Evolutionary conservation across 1,140 invertebrate genomes (phyloP).

Genomic region (Eumeta japonica): DNA sequence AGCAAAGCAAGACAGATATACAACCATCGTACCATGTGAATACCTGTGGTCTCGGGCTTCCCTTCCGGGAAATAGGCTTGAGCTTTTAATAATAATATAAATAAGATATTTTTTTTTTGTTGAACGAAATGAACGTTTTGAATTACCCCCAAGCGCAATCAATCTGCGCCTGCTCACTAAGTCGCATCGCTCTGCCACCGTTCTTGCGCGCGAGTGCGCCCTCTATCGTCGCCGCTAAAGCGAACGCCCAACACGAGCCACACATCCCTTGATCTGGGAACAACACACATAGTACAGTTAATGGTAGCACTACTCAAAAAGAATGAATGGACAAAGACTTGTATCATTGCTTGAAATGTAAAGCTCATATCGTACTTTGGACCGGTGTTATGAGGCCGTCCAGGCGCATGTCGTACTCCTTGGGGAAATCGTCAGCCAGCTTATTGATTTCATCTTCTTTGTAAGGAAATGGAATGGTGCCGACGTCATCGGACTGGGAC

Average conservation of each 20-base stretch:
- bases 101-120: too few relatives aligned
- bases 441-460: constrained; percentile 24
- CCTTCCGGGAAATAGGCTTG: too few relatives aligned
- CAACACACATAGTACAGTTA: too few relatives aligned
- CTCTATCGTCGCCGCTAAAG: constrained; percentile 73
- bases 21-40: too few relatives aligned
- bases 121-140: too few relatives aligned
- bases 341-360: neutral
- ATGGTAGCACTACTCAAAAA: too few relatives aligned
- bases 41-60: too few relatives aligned
- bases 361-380: constrained; percentile 65
- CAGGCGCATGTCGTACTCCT: constrained; percentile 80
- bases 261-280: constrained; percentile 35
- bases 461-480: constrained; percentile 73
- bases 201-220: constrained; percentile 73
- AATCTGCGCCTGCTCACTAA: constrained; percentile 65
- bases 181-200: constrained; percentile 64
- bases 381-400: constrained; percentile 86
- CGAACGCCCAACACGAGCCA: constrained; percentile 56
- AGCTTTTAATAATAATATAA: too few relatives aligned
- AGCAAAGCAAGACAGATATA: too few relatives aligned
- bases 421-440: constrained; percentile 58
- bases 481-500: too few relatives aligned
- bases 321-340: too few relatives aligned
- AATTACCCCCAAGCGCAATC: constrained; percentile 64